These are phyloP conservation scores for Cirrhinus molitorella DNA, from an alignment of 2,797 vertebrate species.

Conservation along the genomic window DNA sequence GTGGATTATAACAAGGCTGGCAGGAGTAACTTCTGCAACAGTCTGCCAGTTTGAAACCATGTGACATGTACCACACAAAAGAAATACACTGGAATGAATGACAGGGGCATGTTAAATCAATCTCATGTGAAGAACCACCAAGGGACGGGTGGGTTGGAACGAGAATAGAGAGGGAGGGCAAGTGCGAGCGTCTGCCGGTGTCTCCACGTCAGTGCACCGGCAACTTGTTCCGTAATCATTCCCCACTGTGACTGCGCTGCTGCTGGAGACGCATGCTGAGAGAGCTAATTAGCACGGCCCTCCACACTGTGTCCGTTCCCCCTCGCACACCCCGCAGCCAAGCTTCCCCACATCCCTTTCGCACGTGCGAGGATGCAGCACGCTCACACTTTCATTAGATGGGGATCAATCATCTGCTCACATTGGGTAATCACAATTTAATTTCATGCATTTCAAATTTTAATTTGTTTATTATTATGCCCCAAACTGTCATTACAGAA, in stretches of 20 bases:
- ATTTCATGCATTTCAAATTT: slow-evolving; percentile 77
- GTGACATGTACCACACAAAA: not conserved
- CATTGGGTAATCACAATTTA: slow-evolving; percentile 72
- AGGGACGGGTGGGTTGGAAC: slow-evolving; percentile 3
- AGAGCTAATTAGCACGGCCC: slow-evolving; percentile 82
- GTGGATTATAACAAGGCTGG: slow-evolving; percentile 2
- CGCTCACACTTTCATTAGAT: slow-evolving; percentile 66
- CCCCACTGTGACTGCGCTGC: slow-evolving; percentile 75
- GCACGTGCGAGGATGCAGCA: slow-evolving; percentile 26
- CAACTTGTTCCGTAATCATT: slow-evolving; percentile 80
- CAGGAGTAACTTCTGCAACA: not conserved
- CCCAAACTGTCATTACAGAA: slow-evolving; percentile 69
- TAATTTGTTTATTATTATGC: slow-evolving; percentile 74
- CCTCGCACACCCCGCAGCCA: slow-evolving; percentile 67
- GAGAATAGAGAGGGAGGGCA: slow-evolving; percentile 14
- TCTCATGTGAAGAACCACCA: slow-evolving; percentile 37
- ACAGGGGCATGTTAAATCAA: slow-evolving; percentile 36
- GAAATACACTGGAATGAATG: slow-evolving; percentile 3
- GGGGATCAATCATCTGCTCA: slow-evolving; percentile 74
- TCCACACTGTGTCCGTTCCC: slow-evolving; percentile 75
- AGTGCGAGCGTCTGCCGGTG: slow-evolving; percentile 49
- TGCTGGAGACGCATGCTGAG: slow-evolving; percentile 78
- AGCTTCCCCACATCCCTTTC: slow-evolving; percentile 21
- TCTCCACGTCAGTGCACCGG: slow-evolving; percentile 68
- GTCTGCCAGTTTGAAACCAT: not conserved